Evolutionary conservation across 1,140 invertebrate genomes (phyloP).

Genomic region (Trichoplusia ni): DNA sequence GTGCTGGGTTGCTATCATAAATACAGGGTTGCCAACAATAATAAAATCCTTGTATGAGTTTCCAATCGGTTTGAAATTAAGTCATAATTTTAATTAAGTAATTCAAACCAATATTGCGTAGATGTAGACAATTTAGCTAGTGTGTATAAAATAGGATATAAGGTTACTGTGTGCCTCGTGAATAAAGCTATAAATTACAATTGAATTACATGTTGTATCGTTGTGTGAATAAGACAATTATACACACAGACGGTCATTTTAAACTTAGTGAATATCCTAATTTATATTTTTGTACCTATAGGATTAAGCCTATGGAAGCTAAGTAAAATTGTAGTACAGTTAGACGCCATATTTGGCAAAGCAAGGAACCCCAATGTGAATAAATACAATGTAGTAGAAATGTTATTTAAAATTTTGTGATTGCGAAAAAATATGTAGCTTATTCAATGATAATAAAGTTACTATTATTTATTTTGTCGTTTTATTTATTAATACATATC

Average conservation of each 20-base stretch:
- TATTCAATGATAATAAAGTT: constrained; percentile 23
- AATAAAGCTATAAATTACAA: constrained; percentile 19
- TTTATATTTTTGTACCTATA: constrained; percentile 1
- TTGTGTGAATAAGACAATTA: background rate
- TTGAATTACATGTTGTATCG: constrained; percentile 5
- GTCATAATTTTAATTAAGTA: constrained; percentile 27
- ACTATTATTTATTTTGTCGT: constrained; percentile 11
- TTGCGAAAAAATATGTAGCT: constrained; percentile 17
- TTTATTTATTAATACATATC: background rate
- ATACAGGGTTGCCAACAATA: background rate
- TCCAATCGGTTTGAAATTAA: constrained; percentile 21
- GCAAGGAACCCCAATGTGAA: too few species aligned
- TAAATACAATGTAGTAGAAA: too few species aligned
- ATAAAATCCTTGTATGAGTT: background rate
- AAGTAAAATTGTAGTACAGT: too few species aligned
- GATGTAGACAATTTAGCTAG: constrained; percentile 23
- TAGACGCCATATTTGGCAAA: too few species aligned
- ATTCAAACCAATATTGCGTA: constrained; percentile 15
- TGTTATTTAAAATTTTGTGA: constrained; percentile 9
- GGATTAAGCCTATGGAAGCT: background rate
- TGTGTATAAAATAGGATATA: constrained; percentile 9
- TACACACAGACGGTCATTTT: too few species aligned
- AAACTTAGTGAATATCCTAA: too few species aligned
- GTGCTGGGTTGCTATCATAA: too few species aligned
- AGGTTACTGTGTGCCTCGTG: constrained; percentile 31